phyloP scores from a whole-genome alignment of 2,113 vertebrate genomes.

The Gymnarchus niloticus region DNA sequence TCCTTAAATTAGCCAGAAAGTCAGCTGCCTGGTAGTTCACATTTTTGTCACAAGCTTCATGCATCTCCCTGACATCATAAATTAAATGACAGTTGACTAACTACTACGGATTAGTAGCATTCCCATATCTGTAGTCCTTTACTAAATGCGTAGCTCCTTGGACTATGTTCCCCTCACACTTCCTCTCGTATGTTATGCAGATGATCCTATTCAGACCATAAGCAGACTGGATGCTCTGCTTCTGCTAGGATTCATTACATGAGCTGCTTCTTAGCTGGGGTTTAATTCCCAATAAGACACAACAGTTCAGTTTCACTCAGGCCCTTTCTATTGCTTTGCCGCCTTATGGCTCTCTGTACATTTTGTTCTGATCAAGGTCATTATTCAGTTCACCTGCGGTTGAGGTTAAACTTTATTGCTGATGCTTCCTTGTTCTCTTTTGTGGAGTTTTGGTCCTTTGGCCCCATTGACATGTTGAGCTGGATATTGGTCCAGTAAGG shows the following conservation, averaged over 20 bases:
- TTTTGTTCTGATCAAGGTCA: neutral
- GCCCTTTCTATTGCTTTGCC: neutral
- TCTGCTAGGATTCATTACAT: neutral
- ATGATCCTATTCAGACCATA: neutral
- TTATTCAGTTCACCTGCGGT: neutral
- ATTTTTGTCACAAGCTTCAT: constrained; percentile 11
- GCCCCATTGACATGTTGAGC: neutral
- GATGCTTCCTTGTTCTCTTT: neutral
- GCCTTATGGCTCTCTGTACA: neutral
- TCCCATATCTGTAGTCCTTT: neutral
- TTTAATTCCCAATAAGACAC: neutral
- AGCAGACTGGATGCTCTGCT: neutral
- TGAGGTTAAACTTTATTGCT: neutral
- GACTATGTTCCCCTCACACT: neutral
- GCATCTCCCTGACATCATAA: neutral
- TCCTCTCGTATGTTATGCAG: neutral
- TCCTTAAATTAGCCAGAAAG: constrained; percentile 4
- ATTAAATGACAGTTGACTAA: neutral
- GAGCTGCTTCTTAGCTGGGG: neutral
- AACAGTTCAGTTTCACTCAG: neutral
- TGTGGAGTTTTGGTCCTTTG: neutral
- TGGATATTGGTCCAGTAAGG: neutral
- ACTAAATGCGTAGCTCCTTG: neutral
- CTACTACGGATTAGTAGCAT: neutral
- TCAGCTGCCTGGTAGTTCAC: neutral